These are phyloP conservation scores for Bombus affinis DNA, from an alignment of 1,140 invertebrate genomes.

Conservation along the genomic window DNA sequence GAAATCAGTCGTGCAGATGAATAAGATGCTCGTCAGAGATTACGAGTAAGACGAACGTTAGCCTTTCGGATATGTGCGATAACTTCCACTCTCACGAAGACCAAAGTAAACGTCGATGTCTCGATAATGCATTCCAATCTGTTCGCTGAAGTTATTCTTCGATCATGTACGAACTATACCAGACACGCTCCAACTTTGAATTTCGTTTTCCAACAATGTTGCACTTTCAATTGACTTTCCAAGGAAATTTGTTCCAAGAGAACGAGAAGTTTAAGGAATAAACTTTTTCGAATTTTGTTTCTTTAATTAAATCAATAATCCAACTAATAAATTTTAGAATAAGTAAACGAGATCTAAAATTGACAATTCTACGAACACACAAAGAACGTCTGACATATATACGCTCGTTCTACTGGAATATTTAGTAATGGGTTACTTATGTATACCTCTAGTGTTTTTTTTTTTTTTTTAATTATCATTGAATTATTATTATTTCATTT, in stretches of 20 bases:
- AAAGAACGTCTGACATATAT: too few species aligned
- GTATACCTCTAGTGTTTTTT: too few species aligned
- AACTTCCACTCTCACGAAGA: neutral
- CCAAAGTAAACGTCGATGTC: neutral
- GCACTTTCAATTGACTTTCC: too few species aligned
- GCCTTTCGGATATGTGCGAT: too few species aligned
- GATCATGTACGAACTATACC: neutral
- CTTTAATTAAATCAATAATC: neutral
- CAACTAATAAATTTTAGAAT: neutral
- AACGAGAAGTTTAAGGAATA: too few species aligned
- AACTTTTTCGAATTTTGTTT: too few species aligned
- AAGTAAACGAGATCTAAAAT: neutral
- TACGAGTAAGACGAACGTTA: neutral
- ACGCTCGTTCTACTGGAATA: too few species aligned
- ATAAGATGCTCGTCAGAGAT: neutral
- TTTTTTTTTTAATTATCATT: too few species aligned
- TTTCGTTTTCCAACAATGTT: neutral
- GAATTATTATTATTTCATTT: too few species aligned
- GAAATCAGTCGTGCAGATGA: neutral
- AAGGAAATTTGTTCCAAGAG: too few species aligned
- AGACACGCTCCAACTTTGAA: neutral
- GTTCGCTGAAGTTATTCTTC: neutral
- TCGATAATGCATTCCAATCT: conserved; percentile 20
- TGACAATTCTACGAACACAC: neutral
- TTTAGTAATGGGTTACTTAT: too few species aligned